Evolutionary conservation across 2,113 vertebrate genomes (phyloP).

Genomic region (Uria lomvia): DNA sequence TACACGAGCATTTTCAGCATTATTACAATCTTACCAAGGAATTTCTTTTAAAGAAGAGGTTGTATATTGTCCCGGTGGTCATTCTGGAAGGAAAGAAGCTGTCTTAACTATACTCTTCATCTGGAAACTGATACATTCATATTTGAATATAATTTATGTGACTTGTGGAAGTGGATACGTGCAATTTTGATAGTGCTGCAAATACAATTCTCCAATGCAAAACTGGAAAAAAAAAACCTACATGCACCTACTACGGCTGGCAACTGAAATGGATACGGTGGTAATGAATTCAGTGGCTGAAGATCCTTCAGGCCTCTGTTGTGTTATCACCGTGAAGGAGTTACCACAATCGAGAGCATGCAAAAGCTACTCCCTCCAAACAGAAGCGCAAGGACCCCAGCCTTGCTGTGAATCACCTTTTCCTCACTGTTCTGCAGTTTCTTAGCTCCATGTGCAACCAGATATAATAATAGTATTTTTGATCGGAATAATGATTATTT

Average conservation of each 20-base stretch:
- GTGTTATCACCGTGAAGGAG: fast-evolving
- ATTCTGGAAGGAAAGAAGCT: not conserved
- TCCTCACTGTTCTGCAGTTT: not conserved
- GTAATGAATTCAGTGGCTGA: not conserved
- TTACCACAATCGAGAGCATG: not conserved
- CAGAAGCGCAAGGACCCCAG: not conserved
- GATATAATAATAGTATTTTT: not conserved
- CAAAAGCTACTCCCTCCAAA: not conserved
- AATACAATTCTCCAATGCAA: not conserved
- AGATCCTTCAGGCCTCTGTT: not conserved
- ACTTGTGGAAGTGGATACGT: not conserved
- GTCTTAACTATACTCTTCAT: not conserved
- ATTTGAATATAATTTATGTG: not conserved
- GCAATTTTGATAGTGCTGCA: not conserved
- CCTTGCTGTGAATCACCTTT: not conserved
- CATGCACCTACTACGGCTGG: not conserved
- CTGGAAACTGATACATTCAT: not conserved
- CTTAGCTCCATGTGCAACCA: not conserved
- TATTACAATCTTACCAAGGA: not conserved
- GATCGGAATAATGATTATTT: not conserved
- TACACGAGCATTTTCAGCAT: not conserved
- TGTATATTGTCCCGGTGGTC: not conserved
- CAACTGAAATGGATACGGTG: not conserved
- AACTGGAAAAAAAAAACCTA: not conserved
- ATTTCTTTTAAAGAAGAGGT: not conserved